Percentiles rank a stretch among this genome's conserved stretches.
These are phyloP conservation scores for Physella acuta DNA, from an alignment of 1,140 invertebrate genomes.

Conservation along the genomic window DNA sequence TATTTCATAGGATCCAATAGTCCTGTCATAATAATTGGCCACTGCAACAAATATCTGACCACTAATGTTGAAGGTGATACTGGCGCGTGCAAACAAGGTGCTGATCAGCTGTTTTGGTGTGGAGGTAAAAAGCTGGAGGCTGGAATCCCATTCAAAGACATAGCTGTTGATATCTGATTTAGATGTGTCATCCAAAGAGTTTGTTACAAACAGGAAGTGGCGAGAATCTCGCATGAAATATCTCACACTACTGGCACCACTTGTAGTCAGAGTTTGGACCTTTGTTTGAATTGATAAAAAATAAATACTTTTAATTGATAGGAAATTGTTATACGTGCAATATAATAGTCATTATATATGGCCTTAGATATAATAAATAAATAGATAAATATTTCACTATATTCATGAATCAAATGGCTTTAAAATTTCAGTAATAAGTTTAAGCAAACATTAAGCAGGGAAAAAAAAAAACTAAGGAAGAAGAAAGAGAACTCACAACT, in stretches of 20 bases:
- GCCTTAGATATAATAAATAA: too few relatives aligned
- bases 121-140: conserved; percentile 33
- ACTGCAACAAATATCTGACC: conserved; percentile 45
- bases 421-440: too few relatives aligned
- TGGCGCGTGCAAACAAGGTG: conserved; percentile 41
- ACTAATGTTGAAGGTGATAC: conserved; percentile 39
- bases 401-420: too few relatives aligned
- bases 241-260: conserved; percentile 45
- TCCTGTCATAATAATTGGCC: conserved; percentile 47
- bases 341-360: background rate
- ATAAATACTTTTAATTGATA: background rate
- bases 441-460: too few relatives aligned
- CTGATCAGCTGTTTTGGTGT: conserved; percentile 38
- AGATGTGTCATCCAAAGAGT: conserved; percentile 47
- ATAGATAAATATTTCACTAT: too few relatives aligned
- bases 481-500: conserved; percentile 36
- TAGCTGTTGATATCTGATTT: conserved; percentile 38
- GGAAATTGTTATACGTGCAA: background rate
- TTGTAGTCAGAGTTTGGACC: conserved; percentile 49
- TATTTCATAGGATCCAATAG: conserved; percentile 34
- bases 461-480: too few relatives aligned
- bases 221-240: conserved; percentile 34
- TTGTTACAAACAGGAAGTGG: conserved; percentile 45
- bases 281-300: too few relatives aligned
- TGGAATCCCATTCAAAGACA: conserved; percentile 45